Evolutionary conservation across 2,113 vertebrate genomes (phyloP).

Genomic region (Acanthisitta chloris): DNA sequence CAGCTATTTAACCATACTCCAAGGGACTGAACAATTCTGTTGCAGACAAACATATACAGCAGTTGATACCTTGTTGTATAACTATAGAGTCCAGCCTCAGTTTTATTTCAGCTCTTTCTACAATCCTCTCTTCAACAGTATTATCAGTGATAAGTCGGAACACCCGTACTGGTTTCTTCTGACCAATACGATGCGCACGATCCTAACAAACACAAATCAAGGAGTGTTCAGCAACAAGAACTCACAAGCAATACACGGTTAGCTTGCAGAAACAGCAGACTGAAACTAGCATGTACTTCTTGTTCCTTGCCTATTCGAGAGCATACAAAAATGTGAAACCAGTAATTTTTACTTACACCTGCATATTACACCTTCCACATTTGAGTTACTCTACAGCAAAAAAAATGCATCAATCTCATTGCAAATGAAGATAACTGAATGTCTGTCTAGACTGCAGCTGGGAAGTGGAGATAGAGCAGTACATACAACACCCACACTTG

Average conservation of each 20-base stretch:
- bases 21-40: constrained; percentile 34
- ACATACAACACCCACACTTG: not conserved
- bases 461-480: not conserved
- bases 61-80: constrained; percentile 87
- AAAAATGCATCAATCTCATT: not conserved
- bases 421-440: not conserved
- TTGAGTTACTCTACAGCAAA: not conserved
- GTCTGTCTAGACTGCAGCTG: not conserved
- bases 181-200: constrained; percentile 90
- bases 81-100: constrained; percentile 90
- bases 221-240: constrained; percentile 53
- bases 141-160: constrained; percentile 91
- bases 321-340: not conserved
- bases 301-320: not conserved
- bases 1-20: not conserved
- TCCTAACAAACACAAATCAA: constrained; percentile 77
- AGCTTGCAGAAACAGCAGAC: constrained; percentile 31
- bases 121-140: constrained; percentile 90
- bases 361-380: not conserved
- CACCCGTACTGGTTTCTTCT: constrained; percentile 88
- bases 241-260: constrained; percentile 33
- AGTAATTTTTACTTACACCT: not conserved
- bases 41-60: constrained; percentile 34
- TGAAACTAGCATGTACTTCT: not conserved
- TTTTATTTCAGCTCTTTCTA: constrained; percentile 91